Conservation (phyloP, 2,113 vertebrate genomes). For the Pithys albifrons region DNA sequence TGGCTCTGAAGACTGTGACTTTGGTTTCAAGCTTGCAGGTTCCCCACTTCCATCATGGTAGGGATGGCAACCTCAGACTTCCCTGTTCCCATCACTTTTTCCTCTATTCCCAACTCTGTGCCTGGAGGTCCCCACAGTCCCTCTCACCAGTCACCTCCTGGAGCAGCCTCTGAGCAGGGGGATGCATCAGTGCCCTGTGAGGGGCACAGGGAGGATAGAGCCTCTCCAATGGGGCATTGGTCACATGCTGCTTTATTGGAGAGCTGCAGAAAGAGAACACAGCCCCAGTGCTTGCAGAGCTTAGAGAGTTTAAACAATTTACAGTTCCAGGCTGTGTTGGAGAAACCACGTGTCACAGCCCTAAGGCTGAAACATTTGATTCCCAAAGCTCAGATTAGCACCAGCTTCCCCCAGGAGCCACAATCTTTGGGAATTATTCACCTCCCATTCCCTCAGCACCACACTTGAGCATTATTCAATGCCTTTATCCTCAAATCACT, state of each 20-base stretch:
- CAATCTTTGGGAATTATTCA: background rate
- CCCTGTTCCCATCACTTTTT: background rate
- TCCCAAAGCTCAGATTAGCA: background rate
- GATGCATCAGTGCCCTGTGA: background rate
- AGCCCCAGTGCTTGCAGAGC: background rate
- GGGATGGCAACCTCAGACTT: background rate
- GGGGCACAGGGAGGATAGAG: background rate
- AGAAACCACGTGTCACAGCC: background rate
- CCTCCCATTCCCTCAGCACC: background rate
- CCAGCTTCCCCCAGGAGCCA: background rate
- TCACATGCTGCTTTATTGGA: background rate
- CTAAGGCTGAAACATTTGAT: background rate
- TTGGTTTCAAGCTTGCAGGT: background rate
- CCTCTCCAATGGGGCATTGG: rapidly evolving
- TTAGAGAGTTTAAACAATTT: background rate
- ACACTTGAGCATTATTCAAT: background rate
- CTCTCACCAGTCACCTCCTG: background rate
- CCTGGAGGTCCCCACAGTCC: background rate
- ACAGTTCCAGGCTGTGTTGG: background rate
- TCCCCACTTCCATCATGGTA: background rate
- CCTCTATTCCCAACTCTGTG: background rate
- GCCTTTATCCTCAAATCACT: background rate
- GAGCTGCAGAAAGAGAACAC: background rate
- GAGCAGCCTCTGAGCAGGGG: background rate
- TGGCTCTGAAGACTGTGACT: background rate